phyloP scores from a whole-genome alignment of 2,888 invertebrate genomes.

The Matsumyia berberina region DNA sequence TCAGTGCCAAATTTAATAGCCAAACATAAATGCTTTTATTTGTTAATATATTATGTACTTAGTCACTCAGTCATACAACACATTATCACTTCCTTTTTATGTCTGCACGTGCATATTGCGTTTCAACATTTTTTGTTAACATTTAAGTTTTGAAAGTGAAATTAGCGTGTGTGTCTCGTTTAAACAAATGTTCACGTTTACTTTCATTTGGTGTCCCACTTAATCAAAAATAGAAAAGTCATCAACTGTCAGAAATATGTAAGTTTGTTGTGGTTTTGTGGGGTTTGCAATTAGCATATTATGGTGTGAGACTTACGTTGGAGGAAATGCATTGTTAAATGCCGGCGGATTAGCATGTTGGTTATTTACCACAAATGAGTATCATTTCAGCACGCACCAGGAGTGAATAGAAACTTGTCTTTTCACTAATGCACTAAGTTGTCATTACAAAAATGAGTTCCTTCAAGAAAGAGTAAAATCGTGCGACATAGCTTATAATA shows the following conservation, averaged over 20 bases:
- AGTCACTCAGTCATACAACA: neutral
- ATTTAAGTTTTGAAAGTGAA: constrained; percentile 52
- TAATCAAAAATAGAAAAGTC: constrained; percentile 40
- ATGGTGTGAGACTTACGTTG: neutral
- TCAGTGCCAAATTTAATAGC: neutral
- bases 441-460: too few species aligned
- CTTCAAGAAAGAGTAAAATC: too few species aligned
- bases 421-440: too few species aligned
- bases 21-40: neutral
- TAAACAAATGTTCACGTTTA: constrained; percentile 31
- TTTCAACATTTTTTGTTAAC: constrained; percentile 1
- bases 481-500: too few species aligned
- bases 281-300: constrained; percentile 27
- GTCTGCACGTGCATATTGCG: constrained; percentile 1
- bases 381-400: too few species aligned
- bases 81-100: neutral
- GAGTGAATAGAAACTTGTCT: too few species aligned
- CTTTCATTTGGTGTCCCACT: constrained; percentile 58
- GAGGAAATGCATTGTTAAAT: neutral
- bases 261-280: too few species aligned
- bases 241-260: constrained; percentile 13
- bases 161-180: constrained; percentile 12
- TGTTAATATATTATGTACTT: neutral
- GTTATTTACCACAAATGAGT: neutral
- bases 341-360: neutral